phyloP scores from a whole-genome alignment of 1,140 invertebrate species.

The Halictus rubicundus region DNA sequence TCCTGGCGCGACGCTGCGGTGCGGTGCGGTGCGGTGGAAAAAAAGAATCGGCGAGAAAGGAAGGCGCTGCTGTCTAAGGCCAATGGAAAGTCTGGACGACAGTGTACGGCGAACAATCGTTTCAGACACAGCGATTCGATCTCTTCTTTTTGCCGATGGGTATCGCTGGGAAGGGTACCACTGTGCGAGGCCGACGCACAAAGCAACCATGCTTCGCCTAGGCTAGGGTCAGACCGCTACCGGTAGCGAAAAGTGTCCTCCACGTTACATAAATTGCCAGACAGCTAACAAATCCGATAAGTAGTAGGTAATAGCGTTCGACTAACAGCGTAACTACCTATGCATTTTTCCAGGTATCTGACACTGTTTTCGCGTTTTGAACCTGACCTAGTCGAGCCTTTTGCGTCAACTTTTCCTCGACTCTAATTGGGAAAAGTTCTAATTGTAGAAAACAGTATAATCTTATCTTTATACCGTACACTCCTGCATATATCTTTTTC shows the following conservation, averaged over 20 bases:
- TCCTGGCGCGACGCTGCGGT: not conserved
- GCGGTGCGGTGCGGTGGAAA: too few species aligned
- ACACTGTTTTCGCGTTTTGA: too few species aligned
- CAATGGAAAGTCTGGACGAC: not conserved
- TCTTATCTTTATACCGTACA: too few species aligned
- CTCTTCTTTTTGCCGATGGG: constrained; percentile 5
- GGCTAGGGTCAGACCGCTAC: not conserved
- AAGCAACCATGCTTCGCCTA: not conserved
- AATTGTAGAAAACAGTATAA: too few species aligned
- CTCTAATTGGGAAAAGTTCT: too few species aligned
- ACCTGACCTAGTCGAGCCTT: too few species aligned
- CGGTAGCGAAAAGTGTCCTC: not conserved
- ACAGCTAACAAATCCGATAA: too few species aligned
- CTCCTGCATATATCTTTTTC: too few species aligned
- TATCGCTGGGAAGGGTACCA: not conserved
- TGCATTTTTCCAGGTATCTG: too few species aligned
- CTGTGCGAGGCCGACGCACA: not conserved
- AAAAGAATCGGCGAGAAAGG: not conserved
- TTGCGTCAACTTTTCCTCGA: too few species aligned
- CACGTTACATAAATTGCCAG: not conserved
- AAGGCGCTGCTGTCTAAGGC: not conserved
- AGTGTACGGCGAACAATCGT: not conserved
- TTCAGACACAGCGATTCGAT: not conserved
- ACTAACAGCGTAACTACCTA: too few species aligned
- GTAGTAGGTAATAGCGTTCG: too few species aligned